Conservation (phyloP, 2,888 invertebrate genomes). For the Lycia hirtaria region DNA sequence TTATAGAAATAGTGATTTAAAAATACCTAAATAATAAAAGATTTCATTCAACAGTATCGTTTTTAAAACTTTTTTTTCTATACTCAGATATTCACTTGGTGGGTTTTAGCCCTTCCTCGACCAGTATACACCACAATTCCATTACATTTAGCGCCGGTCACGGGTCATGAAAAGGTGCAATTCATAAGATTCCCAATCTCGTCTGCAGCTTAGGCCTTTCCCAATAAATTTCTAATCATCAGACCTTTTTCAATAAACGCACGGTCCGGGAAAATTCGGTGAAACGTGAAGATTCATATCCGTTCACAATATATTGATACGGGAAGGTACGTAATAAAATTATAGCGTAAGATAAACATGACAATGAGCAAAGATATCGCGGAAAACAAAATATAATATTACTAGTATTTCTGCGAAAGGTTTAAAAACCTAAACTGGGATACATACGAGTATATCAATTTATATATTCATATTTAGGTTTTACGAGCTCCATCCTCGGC, state of each 20-base stretch:
- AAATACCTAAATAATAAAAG: too few relatives aligned
- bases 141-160: slow-evolving; percentile 29
- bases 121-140: slow-evolving; percentile 37
- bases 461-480: too few relatives aligned
- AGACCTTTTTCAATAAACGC: slow-evolving; percentile 52
- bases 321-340: neutral
- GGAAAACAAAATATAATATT: too few relatives aligned
- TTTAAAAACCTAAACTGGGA: too few relatives aligned
- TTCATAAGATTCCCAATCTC: slow-evolving; percentile 50
- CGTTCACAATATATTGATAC: neutral
- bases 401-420: too few relatives aligned
- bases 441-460: too few relatives aligned
- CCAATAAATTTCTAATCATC: slow-evolving; percentile 61
- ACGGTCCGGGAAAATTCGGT: slow-evolving; percentile 47
- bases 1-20: too few relatives aligned
- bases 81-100: neutral
- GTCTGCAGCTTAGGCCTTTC: slow-evolving; percentile 49
- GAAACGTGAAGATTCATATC: slow-evolving; percentile 37
- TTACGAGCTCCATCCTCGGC: too few relatives aligned
- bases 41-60: too few relatives aligned
- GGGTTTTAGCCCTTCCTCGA: slow-evolving; percentile 11
- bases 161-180: slow-evolving; percentile 47
- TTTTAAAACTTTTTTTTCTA: neutral
- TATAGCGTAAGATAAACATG: neutral
- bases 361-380: neutral